Evolutionary conservation across 2,113 vertebrate genomes (phyloP).

Genomic region (Amia ocellicauda): DNA sequence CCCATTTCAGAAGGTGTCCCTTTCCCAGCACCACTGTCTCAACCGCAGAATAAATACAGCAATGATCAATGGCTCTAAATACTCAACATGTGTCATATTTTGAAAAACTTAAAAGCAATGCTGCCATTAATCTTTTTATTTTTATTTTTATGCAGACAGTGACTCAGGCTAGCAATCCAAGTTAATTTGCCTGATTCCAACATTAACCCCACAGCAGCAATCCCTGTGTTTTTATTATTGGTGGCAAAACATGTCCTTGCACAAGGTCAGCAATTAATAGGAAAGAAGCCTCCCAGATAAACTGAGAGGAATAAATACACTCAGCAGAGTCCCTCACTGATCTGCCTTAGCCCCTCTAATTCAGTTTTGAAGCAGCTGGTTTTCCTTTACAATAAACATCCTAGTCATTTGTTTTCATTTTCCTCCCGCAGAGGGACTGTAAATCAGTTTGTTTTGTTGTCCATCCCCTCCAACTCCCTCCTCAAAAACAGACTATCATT

Average conservation of each 20-base stretch:
- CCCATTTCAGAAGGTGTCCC: neutral
- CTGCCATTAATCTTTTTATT: neutral
- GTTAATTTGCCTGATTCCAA: conserved; percentile 16
- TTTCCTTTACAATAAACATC: too few species aligned
- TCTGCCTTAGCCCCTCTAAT: too few species aligned
- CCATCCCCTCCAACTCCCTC: too few species aligned
- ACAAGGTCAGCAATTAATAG: conserved; percentile 30
- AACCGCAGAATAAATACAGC: neutral
- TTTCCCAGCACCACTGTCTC: neutral
- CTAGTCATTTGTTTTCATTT: too few species aligned
- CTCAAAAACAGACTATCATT: too few species aligned
- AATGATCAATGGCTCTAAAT: conserved; percentile 7
- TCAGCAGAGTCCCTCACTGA: too few species aligned
- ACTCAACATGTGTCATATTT: conserved; percentile 1
- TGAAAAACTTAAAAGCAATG: neutral
- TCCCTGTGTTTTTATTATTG: conserved; percentile 20
- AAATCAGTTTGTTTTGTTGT: too few species aligned
- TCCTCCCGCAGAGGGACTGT: too few species aligned
- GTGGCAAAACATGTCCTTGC: conserved; percentile 12
- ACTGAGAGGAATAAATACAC: too few species aligned
- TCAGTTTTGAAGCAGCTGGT: too few species aligned
- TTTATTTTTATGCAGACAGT: conserved; percentile 13
- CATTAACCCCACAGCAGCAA: conserved; percentile 2
- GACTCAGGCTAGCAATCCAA: neutral
- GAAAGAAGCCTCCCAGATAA: too few species aligned